These are phyloP conservation scores for Eupithecia exiguata DNA, from an alignment of 2,888 invertebrate species.

Conservation along the genomic window DNA sequence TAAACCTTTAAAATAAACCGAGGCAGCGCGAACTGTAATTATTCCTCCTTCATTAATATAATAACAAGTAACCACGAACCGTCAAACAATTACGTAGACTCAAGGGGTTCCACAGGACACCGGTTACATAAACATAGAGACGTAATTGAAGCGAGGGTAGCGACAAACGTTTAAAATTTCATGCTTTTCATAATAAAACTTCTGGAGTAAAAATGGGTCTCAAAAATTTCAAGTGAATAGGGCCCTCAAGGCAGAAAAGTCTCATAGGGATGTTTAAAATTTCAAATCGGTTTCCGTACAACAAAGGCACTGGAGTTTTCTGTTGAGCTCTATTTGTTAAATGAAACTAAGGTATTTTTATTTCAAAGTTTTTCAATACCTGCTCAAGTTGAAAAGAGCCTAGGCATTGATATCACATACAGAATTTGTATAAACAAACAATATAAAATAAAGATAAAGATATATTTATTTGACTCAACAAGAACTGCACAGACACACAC, in stretches of 20 bases:
- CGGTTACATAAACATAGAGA: constrained; percentile 46
- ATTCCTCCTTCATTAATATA: background rate
- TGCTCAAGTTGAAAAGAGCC: background rate
- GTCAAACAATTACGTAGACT: constrained; percentile 60
- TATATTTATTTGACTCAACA: too few species aligned
- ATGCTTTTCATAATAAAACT: constrained; percentile 43
- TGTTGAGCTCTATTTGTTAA: background rate
- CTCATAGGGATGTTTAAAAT: constrained; percentile 31
- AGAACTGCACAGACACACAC: too few species aligned
- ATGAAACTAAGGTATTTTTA: background rate
- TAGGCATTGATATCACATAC: too few species aligned
- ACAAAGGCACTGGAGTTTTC: constrained; percentile 26
- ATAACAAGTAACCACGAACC: constrained; percentile 7
- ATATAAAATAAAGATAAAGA: too few species aligned
- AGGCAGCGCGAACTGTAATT: background rate
- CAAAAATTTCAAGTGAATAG: constrained; percentile 35
- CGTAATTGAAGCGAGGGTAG: constrained; percentile 49
- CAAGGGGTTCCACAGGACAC: constrained; percentile 45
- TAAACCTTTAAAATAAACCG: too few species aligned
- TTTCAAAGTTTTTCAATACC: background rate
- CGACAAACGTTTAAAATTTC: constrained; percentile 45
- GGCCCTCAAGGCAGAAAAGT: constrained; percentile 26
- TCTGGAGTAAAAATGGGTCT: constrained; percentile 25
- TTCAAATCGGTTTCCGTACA: constrained; percentile 25
- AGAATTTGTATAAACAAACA: too few species aligned